A percentile compares a stretch with the other conserved stretches of the same genome.
These are phyloP conservation scores for Puma concolor DNA, from an alignment of 2,113 vertebrate species.

Conservation along the genomic window DNA sequence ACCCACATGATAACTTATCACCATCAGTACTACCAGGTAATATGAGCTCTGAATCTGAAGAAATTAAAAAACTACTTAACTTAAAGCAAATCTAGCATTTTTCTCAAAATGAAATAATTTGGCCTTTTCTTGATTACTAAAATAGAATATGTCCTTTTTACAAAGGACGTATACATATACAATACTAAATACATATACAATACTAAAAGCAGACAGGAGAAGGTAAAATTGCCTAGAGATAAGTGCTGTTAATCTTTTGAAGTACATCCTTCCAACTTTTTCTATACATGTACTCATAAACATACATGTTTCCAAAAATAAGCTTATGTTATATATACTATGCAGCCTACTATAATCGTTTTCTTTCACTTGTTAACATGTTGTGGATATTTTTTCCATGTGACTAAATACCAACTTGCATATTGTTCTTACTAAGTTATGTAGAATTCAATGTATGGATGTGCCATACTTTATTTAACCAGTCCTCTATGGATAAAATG, in stretches of 20 bases:
- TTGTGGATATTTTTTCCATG: conserved; percentile 28
- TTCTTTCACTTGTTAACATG: background rate
- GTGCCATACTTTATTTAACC: background rate
- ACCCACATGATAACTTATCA: background rate
- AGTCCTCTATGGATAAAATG: background rate
- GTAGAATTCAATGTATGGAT: background rate
- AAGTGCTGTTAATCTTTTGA: conserved; percentile 1
- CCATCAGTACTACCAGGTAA: background rate
- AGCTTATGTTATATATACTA: background rate
- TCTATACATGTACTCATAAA: conserved; percentile 30
- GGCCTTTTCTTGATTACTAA: conserved; percentile 34
- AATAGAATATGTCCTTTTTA: conserved; percentile 26
- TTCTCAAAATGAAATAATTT: conserved; percentile 50
- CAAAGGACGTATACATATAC: background rate
- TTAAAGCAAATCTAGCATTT: conserved; percentile 24
- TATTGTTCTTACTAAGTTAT: conserved; percentile 20
- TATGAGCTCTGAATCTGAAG: conserved; percentile 14
- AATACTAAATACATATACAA: conserved; percentile 39
- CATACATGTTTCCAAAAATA: conserved; percentile 6
- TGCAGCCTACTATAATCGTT: background rate
- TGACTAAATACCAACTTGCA: conserved; percentile 24
- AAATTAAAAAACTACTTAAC: conserved; percentile 9
- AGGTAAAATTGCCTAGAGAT: conserved; percentile 47
- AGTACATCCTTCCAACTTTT: conserved; percentile 6
- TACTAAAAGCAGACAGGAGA: conserved; percentile 32